phyloP scores from a whole-genome alignment of 2,888 invertebrate genomes.

The Nomada goodeniana region DNA sequence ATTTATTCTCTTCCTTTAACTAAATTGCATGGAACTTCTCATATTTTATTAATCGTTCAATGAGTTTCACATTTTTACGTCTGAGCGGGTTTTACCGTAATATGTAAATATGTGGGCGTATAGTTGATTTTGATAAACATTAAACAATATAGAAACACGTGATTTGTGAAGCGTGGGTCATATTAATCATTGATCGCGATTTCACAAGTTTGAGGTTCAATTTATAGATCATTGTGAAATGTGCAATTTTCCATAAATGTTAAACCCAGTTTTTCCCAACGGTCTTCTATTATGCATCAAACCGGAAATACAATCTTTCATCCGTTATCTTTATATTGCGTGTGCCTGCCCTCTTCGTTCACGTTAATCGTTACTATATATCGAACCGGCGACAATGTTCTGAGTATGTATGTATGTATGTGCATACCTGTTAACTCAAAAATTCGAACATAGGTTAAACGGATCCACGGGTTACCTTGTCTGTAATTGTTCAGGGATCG shows the following conservation, averaged over 20 bases:
- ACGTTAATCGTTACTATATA: conserved; percentile 11
- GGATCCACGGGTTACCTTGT: not conserved
- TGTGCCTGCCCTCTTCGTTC: conserved; percentile 11
- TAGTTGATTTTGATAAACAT: too few relatives aligned
- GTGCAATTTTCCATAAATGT: not conserved
- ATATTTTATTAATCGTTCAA: too few relatives aligned
- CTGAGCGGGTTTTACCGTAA: too few relatives aligned
- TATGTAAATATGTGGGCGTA: too few relatives aligned
- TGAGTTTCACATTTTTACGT: too few relatives aligned
- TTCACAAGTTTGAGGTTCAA: not conserved
- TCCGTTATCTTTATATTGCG: conserved; percentile 4
- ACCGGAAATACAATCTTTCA: not conserved
- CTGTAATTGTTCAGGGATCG: not conserved
- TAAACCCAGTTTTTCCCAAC: not conserved
- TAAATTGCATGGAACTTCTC: too few relatives aligned
- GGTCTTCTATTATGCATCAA: not conserved
- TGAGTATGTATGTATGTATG: not conserved
- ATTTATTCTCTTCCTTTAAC: too few relatives aligned
- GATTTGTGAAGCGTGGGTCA: too few relatives aligned
- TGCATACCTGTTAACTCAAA: conserved; percentile 36
- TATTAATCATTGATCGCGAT: too few relatives aligned
- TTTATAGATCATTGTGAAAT: not conserved
- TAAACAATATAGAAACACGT: too few relatives aligned
- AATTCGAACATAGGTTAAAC: conserved; percentile 26
- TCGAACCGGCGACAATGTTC: not conserved